Percentiles rank a stretch among this genome's conserved stretches.
These are phyloP conservation scores for Grallaria varia DNA, from an alignment of 2,113 vertebrate species.

Conservation along the genomic window DNA sequence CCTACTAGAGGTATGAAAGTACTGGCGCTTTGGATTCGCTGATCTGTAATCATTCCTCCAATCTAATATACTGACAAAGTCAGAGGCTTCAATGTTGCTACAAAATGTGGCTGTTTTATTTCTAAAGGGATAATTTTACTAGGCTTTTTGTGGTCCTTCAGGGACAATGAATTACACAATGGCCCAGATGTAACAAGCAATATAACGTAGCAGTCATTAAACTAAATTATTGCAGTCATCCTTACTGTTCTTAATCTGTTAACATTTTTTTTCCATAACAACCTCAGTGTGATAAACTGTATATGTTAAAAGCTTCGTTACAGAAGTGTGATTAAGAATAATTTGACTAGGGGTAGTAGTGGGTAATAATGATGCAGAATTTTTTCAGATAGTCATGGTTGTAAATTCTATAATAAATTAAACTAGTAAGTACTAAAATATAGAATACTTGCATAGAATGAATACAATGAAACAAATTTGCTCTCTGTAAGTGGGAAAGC, in stretches of 20 bases:
- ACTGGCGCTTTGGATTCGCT: not conserved
- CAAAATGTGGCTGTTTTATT: not conserved
- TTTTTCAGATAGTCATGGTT: not conserved
- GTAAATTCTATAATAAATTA: constrained; percentile 27
- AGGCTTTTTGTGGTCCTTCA: constrained; percentile 7
- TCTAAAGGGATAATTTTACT: constrained; percentile 30
- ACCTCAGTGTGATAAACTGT: not conserved
- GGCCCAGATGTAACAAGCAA: not conserved
- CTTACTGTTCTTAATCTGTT: not conserved
- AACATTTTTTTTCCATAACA: not conserved
- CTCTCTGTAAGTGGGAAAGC: not conserved
- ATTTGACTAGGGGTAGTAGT: not conserved
- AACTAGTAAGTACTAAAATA: not conserved
- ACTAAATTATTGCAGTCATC: not conserved
- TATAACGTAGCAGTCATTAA: not conserved
- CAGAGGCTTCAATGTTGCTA: not conserved
- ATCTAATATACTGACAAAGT: not conserved
- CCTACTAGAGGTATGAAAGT: not conserved
- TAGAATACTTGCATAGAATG: not conserved
- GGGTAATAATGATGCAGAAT: not conserved
- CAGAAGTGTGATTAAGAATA: not conserved
- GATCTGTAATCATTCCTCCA: not conserved
- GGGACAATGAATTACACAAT: constrained; percentile 26
- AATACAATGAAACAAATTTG: not conserved
- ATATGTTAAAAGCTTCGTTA: not conserved